phyloP scores from a whole-genome alignment of 2,888 invertebrate genomes.

The Metacarcinus magister region DNA sequence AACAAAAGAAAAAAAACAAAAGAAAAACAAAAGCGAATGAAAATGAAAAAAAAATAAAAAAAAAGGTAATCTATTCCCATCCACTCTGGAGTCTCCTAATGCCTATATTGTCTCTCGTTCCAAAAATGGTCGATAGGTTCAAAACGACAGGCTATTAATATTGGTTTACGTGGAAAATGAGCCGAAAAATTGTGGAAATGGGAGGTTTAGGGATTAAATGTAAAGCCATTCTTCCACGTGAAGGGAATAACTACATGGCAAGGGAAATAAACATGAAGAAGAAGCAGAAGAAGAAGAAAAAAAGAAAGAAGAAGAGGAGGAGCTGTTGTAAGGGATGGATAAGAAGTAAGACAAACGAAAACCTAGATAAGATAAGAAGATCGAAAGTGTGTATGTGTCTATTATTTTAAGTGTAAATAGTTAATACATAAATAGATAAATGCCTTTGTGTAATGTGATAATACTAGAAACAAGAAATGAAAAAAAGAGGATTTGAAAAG shows the following conservation, averaged over 20 bases:
- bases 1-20: not conserved
- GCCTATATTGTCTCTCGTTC: not conserved
- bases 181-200: not conserved
- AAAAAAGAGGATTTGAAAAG: no score
- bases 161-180: not conserved
- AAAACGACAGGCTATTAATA: not conserved
- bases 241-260: not conserved
- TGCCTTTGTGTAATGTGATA: no score
- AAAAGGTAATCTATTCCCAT: not conserved
- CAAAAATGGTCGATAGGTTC: not conserved
- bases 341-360: not conserved
- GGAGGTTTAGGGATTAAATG: not conserved
- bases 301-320: not conserved
- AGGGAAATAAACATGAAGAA: not conserved
- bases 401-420: no score
- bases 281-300: not conserved
- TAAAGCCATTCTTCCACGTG: not conserved
- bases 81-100: no score
- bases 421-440: no score
- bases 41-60: not conserved
- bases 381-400: no score
- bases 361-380: no score
- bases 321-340: not conserved
- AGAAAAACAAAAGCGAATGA: not conserved
- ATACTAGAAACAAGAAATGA: no score